Conservation (phyloP, 2,888 invertebrate species). For the Netelia inedita region DNA sequence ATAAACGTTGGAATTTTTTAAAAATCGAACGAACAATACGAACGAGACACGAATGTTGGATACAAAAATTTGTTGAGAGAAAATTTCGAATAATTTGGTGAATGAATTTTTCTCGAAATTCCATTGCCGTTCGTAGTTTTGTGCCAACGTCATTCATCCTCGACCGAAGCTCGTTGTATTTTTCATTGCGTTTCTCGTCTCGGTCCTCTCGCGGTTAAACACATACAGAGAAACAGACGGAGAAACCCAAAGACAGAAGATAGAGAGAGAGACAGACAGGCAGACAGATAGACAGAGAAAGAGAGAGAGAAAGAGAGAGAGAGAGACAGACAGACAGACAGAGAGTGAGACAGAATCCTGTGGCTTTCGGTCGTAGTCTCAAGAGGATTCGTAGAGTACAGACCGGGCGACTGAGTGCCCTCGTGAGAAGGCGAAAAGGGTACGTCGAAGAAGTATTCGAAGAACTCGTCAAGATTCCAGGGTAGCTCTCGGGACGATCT, state of each 20-base stretch:
- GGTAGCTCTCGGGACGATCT: conserved; percentile 56
- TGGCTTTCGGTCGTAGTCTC: conserved; percentile 32
- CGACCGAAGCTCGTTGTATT: not conserved
- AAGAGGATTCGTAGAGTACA: conserved; percentile 19
- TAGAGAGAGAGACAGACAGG: not conserved
- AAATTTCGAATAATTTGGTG: not conserved
- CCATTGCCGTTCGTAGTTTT: conserved; percentile 7
- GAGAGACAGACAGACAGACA: not conserved
- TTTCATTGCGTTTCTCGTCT: conserved; percentile 5
- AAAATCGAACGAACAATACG: not conserved
- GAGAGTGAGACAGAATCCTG: conserved; percentile 16
- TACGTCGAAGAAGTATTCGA: conserved; percentile 61
- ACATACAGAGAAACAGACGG: not conserved
- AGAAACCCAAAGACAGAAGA: not conserved
- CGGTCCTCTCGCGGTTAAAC: not conserved
- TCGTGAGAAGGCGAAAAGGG: conserved; percentile 62
- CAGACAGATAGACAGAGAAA: not conserved
- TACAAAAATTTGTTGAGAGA: not conserved
- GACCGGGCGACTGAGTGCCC: not conserved
- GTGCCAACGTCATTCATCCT: conserved; percentile 13
- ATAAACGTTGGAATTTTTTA: not conserved
- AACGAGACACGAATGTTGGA: not conserved
- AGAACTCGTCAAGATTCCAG: conserved; percentile 69
- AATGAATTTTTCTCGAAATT: not conserved
- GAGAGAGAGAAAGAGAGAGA: not conserved